These are phyloP conservation scores for Trachelus iudaicus DNA, from an alignment of 2,888 invertebrate species.

Conservation along the genomic window DNA sequence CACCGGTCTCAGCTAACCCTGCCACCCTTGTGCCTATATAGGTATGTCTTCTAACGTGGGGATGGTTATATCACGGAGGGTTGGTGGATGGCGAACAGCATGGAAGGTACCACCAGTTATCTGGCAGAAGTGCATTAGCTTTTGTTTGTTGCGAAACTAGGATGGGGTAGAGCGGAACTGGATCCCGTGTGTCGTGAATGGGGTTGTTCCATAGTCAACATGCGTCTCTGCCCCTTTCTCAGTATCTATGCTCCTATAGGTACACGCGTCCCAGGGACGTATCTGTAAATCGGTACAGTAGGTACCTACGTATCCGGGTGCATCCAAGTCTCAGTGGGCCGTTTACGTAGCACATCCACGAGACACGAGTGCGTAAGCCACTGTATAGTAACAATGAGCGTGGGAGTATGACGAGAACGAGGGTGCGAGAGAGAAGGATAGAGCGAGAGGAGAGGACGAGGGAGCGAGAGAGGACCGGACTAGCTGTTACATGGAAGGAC, in stretches of 20 bases:
- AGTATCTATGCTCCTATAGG: background rate
- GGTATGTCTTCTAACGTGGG: background rate
- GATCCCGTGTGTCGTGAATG: conserved; percentile 33
- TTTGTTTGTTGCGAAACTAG: conserved; percentile 37
- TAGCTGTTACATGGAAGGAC: conserved; percentile 15
- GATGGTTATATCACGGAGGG: background rate
- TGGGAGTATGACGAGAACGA: conserved; percentile 8
- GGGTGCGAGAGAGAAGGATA: conserved; percentile 3
- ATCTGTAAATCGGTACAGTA: background rate
- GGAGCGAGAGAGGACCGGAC: background rate
- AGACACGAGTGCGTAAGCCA: background rate
- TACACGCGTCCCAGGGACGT: background rate
- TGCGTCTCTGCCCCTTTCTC: background rate
- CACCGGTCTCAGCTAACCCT: background rate
- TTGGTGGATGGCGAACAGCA: background rate
- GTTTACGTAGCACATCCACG: background rate
- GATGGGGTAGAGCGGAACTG: conserved; percentile 26
- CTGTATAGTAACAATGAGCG: background rate
- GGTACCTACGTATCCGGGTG: background rate
- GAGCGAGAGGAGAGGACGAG: background rate
- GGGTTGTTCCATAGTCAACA: conserved; percentile 17
- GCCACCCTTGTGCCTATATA: background rate
- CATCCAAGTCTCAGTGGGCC: background rate
- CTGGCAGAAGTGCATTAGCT: conserved; percentile 49
- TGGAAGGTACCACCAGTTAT: conserved; percentile 35